Evolutionary conservation across 2,797 vertebrate species (phyloP).

Genomic region (Yasuhikotakia modesta): DNA sequence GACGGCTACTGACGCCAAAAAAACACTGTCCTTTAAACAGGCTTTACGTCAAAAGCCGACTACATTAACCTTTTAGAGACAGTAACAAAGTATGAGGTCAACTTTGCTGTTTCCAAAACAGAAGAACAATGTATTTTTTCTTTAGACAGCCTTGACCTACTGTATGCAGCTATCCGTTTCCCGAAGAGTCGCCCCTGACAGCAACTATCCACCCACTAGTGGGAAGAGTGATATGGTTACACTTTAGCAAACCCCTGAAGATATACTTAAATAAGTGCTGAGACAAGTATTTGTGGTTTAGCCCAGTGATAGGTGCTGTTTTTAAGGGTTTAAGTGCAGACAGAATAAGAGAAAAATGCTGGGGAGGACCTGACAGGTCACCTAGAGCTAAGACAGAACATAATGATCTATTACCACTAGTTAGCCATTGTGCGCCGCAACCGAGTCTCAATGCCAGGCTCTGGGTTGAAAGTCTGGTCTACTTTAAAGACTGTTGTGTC

Average conservation of each 20-base stretch:
- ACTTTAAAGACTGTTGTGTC: no score
- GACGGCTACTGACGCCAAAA: background rate
- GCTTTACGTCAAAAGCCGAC: background rate
- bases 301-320: background rate
- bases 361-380: background rate
- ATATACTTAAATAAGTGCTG: constrained; percentile 13
- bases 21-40: background rate
- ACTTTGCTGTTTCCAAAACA: background rate
- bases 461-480: background rate
- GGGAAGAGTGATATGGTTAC: background rate
- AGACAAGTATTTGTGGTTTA: constrained; percentile 15
- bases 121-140: background rate
- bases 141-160: constrained; percentile 4
- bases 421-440: background rate
- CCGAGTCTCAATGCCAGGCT: background rate
- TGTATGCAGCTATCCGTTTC: constrained; percentile 7
- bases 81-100: background rate
- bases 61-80: background rate
- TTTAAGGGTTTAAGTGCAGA: constrained; percentile 5
- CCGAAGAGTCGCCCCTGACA: constrained; percentile 1
- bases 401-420: background rate
- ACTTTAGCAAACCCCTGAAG: background rate
- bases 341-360: background rate
- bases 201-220: background rate
- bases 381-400: background rate